Evolutionary conservation across 92 coral and sea anemone genomes (phyloP), one percentile per base, ranked within the genome.

Genomic region (Paragorgia papillata): DNA sequence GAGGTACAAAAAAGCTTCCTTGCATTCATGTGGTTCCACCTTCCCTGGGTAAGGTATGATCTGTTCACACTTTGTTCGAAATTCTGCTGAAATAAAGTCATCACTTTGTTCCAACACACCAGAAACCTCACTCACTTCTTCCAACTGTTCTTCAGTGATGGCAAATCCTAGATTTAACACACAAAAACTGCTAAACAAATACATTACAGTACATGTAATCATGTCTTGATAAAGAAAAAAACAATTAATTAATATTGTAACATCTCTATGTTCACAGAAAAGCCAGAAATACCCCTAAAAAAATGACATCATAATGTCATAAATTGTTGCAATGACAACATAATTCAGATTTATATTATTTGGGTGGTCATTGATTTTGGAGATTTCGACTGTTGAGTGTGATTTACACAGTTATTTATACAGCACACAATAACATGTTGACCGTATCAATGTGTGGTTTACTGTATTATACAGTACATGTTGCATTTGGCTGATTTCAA

Each of bases 61-160:
- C 48, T 54, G 41, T 49, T 69, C 60, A 24, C 75, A 69, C 41
- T 66, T 49, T 3, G 74, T 31, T 31, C 56, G 74, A 49, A 66
- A 19, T 17, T 66, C 48, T 40, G 74, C 55, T 66, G 55, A 27
- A 15, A 66, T 18, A 43, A 66, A 43, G 24, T 66, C 74, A 37
- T 66, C 74, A 31, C 41, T 49, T 7, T 4, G 15, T 13, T 66
- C 55, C 55, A 66, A 20, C 21, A 66, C 57, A 39, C 74, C 74
- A 0, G 74, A 66, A 66, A 66, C 74, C 74, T 66, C 50, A 26
- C 55, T 56, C 55, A 66, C 74, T 66, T 66, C 74, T 60, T 60
- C 35, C 40, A 66, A 49, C 40, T 66, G 74, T 66, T 66, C 74
- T 31, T 31, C 35, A 37, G 74, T 66, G 40, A 66, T 49, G 20